phyloP scores from a whole-genome alignment of 2,113 vertebrate species.

The Empidonax traillii region DNA sequence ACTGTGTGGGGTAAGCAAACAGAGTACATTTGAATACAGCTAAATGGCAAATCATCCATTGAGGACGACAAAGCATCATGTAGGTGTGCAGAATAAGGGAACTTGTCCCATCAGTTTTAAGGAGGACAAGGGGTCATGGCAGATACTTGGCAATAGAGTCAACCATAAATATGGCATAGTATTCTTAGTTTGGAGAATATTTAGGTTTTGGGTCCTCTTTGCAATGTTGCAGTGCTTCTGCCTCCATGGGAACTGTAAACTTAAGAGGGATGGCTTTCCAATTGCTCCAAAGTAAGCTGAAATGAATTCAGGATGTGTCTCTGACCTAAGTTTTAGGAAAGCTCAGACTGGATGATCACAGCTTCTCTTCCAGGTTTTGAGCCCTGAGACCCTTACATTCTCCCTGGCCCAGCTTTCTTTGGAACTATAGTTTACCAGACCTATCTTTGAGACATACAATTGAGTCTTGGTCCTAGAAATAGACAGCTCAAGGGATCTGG shows the following conservation, averaged over 20 bases:
- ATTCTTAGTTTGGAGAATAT: not conserved
- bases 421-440: not conserved
- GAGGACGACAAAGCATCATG: not conserved
- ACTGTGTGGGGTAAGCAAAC: constrained; percentile 35
- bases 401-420: not conserved
- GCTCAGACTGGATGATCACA: not conserved
- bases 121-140: accelerated
- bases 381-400: not conserved
- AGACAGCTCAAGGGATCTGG: not conserved
- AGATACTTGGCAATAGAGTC: not conserved
- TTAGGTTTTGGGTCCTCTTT: not conserved
- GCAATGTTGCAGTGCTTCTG: not conserved
- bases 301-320: not conserved
- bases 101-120: not conserved
- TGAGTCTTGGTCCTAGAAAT: not conserved
- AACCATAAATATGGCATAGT: not conserved
- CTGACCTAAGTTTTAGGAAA: not conserved
- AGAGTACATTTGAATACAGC: not conserved
- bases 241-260: not conserved
- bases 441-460: not conserved
- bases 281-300: not conserved
- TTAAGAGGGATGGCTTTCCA: not conserved
- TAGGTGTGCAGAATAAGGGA: not conserved
- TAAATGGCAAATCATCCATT: constrained; percentile 36
- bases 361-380: not conserved